Conservation (phyloP, 2,888 invertebrate genomes). For the Noctua comes region DNA sequence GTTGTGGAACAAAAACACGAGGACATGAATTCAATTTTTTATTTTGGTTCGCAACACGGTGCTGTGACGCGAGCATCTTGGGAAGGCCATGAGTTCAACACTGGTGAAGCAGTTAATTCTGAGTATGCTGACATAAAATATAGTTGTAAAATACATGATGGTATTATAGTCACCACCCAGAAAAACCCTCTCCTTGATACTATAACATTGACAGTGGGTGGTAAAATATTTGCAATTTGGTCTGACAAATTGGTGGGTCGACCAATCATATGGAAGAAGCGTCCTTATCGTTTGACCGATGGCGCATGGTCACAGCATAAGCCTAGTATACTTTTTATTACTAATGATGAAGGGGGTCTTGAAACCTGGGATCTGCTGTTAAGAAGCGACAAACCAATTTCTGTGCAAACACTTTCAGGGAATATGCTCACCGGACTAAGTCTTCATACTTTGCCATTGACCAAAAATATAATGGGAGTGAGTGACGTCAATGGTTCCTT, state of each 20-base stretch:
- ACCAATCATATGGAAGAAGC: conserved; percentile 93
- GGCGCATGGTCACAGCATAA: conserved; percentile 94
- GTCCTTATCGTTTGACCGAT: conserved; percentile 90
- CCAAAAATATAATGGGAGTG: conserved; percentile 92
- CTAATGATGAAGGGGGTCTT: conserved; percentile 93
- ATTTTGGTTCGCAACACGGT: conserved; percentile 85
- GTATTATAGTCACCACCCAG: conserved; percentile 91
- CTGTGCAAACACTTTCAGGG: conserved; percentile 92
- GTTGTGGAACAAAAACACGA: conserved; percentile 76
- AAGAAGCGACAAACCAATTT: conserved; percentile 92
- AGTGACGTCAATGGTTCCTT: conserved; percentile 93
- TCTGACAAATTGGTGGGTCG: conserved; percentile 91
- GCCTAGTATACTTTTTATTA: conserved; percentile 93
- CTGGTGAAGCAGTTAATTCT: conserved; percentile 91
- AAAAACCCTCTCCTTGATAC: conserved; percentile 92
- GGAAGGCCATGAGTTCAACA: conserved; percentile 93
- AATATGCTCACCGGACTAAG: conserved; percentile 92
- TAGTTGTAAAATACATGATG: conserved; percentile 92
- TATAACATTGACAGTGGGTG: conserved; percentile 93
- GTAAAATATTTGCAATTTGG: conserved; percentile 94
- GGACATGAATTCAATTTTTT: conserved; percentile 78
- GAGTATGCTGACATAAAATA: conserved; percentile 88
- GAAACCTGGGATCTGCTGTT: conserved; percentile 95
- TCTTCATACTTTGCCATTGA: conserved; percentile 89
- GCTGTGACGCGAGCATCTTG: conserved; percentile 88